These are phyloP conservation scores for Apogon hyalosoma DNA, from an alignment of 2,797 vertebrate genomes.

Conservation along the genomic window DNA sequence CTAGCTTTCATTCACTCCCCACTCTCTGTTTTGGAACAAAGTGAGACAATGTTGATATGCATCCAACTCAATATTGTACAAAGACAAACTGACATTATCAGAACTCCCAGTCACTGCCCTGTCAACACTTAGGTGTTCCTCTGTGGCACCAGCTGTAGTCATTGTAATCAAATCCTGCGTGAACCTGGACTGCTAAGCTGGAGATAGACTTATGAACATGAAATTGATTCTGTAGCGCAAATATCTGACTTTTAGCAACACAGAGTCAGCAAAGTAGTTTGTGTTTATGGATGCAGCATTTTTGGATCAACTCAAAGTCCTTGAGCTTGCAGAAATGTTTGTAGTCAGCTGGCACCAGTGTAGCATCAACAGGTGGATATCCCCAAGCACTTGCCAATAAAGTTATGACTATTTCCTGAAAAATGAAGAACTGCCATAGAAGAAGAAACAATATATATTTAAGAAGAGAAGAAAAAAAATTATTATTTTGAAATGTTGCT, in stretches of 20 bases:
- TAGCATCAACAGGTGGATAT: conserved; percentile 28
- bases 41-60: conserved; percentile 14
- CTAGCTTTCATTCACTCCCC: not conserved
- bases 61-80: conserved; percentile 20
- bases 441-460: not conserved
- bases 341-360: conserved; percentile 31
- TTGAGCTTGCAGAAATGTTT: conserved; percentile 36
- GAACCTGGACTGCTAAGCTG: conserved; percentile 26
- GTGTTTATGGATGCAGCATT: conserved; percentile 46
- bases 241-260: conserved; percentile 38
- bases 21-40: conserved; percentile 13
- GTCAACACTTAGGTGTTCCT: conserved; percentile 34
- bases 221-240: conserved; percentile 30
- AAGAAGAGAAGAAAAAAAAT: not conserved
- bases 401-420: conserved; percentile 14
- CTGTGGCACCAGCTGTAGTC: conserved; percentile 22
- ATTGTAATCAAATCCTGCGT: conserved; percentile 23
- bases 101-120: conserved; percentile 12
- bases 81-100: conserved; percentile 15
- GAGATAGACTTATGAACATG: conserved; percentile 43
- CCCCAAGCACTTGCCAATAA: conserved; percentile 6
- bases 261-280: conserved; percentile 44
- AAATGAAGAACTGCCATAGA: not conserved
- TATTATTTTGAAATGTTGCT: not conserved
- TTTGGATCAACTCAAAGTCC: conserved; percentile 47